Conservation (phyloP, 92 coral and sea anemone genomes). For the Actinernus sp. region DNA sequence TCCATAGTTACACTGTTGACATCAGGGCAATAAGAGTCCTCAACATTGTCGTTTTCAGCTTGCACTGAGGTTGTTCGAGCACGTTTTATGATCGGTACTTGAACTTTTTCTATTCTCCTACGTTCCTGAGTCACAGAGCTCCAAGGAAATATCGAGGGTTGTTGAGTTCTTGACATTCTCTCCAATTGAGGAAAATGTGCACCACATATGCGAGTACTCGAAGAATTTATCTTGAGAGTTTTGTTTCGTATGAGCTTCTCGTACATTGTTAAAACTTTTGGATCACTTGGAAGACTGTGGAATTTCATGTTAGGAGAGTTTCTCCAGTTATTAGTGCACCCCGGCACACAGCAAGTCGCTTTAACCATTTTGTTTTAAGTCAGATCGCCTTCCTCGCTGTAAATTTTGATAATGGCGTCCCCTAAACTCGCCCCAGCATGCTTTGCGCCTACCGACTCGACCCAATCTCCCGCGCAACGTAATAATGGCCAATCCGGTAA, state of each 20-base stretch:
- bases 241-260: constrained; percentile 44
- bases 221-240: constrained; percentile 29
- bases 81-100: background rate
- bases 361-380: constrained; percentile 33
- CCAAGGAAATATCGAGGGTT: constrained; percentile 54
- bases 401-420: constrained; percentile 33
- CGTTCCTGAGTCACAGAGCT: constrained; percentile 29
- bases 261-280: constrained; percentile 14
- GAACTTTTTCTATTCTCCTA: constrained; percentile 29
- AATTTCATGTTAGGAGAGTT: constrained; percentile 44
- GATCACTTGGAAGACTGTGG: constrained; percentile 37
- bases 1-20: too few relatives aligned
- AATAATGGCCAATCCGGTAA: too few relatives aligned
- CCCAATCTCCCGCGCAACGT: constrained; percentile 23
- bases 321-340: constrained; percentile 33
- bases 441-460: constrained; percentile 29
- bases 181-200: constrained; percentile 38
- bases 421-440: constrained; percentile 29
- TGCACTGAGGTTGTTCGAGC: constrained; percentile 5
- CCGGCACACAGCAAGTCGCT: constrained; percentile 38
- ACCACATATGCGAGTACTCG: constrained; percentile 35
- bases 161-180: constrained; percentile 48
- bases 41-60: constrained; percentile 9
- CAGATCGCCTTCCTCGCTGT: too few relatives aligned
- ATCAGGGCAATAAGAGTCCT: too few relatives aligned